Evolutionary conservation across 2,888 invertebrate species (phyloP).

Genomic region (Drosophila algonquin): DNA sequence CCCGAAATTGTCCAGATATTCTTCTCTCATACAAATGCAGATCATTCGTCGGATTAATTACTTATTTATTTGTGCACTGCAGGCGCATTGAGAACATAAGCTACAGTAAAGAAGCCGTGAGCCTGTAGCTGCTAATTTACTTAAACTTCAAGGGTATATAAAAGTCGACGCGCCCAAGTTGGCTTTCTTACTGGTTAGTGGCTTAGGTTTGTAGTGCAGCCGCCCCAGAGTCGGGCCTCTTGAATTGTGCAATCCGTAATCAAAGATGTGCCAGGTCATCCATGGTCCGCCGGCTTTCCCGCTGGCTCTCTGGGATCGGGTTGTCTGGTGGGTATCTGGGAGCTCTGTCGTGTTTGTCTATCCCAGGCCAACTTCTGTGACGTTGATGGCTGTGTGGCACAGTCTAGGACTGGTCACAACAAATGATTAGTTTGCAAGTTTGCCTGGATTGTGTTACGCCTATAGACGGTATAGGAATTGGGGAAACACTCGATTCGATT

Average conservation of each 20-base stretch:
- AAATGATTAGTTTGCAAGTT: not conserved
- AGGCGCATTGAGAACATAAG: too few species aligned
- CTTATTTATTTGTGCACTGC: too few species aligned
- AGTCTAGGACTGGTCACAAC: conserved; percentile 6
- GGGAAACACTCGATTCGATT: not conserved
- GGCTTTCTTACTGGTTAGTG: not conserved
- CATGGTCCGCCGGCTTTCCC: conserved; percentile 33
- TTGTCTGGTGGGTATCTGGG: conserved; percentile 22
- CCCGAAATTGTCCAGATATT: not conserved
- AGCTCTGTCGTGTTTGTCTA: conserved; percentile 12
- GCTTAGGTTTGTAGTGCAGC: too few species aligned
- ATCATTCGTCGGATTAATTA: too few species aligned
- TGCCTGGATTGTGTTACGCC: not conserved
- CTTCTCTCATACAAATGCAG: not conserved
- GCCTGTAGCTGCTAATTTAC: not conserved
- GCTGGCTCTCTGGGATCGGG: too few species aligned
- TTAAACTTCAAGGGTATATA: not conserved
- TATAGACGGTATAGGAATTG: too few species aligned
- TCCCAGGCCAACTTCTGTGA: conserved; percentile 34
- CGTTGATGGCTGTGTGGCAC: conserved; percentile 21
- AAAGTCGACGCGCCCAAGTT: not conserved
- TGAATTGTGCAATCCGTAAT: conserved; percentile 43
- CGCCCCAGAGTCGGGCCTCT: conserved; percentile 1
- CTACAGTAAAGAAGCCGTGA: too few species aligned
- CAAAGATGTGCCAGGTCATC: conserved; percentile 56